phyloP scores from a whole-genome alignment of 1,140 invertebrate genomes.

The Nylanderia fulva region DNA sequence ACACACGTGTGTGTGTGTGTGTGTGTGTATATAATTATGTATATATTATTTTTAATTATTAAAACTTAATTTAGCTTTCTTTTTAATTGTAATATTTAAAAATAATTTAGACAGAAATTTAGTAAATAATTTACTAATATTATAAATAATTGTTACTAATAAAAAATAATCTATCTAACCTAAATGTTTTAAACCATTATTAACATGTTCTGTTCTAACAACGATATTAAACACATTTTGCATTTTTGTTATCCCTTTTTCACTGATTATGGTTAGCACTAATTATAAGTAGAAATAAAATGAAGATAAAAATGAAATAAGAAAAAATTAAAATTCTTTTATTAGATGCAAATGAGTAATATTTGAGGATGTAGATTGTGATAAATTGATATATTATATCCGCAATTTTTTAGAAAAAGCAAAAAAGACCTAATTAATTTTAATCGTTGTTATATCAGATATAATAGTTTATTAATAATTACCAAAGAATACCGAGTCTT shows the following conservation, averaged over 20 bases:
- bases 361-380: slow-evolving; percentile 22
- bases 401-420: slow-evolving; percentile 54
- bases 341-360: slow-evolving; percentile 23
- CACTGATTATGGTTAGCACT: slow-evolving; percentile 35
- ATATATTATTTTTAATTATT: background rate
- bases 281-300: slow-evolving; percentile 49
- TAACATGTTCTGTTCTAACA: slow-evolving; percentile 36
- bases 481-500: slow-evolving; percentile 23
- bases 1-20: background rate
- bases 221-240: slow-evolving; percentile 39
- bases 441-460: slow-evolving; percentile 28
- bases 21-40: no score
- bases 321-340: slow-evolving; percentile 58
- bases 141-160: slow-evolving; percentile 42
- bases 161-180: background rate
- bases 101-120: slow-evolving; percentile 58
- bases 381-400: slow-evolving; percentile 62
- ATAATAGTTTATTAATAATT: slow-evolving; percentile 50
- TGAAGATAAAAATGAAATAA: slow-evolving; percentile 49
- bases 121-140: slow-evolving; percentile 40
- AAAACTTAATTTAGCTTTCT: background rate
- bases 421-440: slow-evolving; percentile 61
- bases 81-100: slow-evolving; percentile 7
- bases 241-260: slow-evolving; percentile 24
- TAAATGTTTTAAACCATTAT: background rate